Base-by-base conservation (phyloP, 2,888 invertebrate genomes). In the Eupithecia dodoneata region DNA sequence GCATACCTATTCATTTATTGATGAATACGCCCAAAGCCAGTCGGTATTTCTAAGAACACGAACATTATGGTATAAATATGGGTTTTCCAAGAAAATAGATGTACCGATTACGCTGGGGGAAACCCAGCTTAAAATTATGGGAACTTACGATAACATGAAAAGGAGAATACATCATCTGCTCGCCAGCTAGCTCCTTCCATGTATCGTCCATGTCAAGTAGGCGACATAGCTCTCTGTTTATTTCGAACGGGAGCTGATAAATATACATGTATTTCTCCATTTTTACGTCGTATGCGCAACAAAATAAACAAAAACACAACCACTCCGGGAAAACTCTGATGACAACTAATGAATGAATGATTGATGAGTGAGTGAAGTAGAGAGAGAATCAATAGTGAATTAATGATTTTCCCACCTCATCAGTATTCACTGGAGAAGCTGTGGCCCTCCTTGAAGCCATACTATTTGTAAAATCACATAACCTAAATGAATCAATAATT, bases 101-200 rank as follows among this genome's bases (percentile, higher is more conserved):
- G 71, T 63, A 41, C 44, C 15, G 44, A 9, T 45, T 79, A 79
- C 78, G 75, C 65, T 71, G 80, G 86, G 91, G 89, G 86, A 90
- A 91, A 87, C 80, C 89, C 90, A 42, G 49, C 30, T 65, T 44
- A 4, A 18, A 72, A 49, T 15, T 4, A 65, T 81, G 47, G 10
- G 65, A 81, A 91, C 94, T 92, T 89, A 96, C 96, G 82, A 95
- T 95, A 49, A 97, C 94, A 47, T 96, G 95, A 73, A 94, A 93
- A 3, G 96, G 93, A 78, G 96, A 95, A 86, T 97, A 97, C 76
- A 96, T 94, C 96, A 98, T 97, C 78, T 94, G 90, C 77, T 93
- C 92, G 77, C 96, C 96, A 49, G 97, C 98, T 79, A 99, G 91
- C 85, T 97, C 97, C 87, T 97, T 96, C 98, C 98, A 99, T 84